Base-by-base conservation (phyloP, 2,113 vertebrate species). In the Seriola rivoliana region DNA sequence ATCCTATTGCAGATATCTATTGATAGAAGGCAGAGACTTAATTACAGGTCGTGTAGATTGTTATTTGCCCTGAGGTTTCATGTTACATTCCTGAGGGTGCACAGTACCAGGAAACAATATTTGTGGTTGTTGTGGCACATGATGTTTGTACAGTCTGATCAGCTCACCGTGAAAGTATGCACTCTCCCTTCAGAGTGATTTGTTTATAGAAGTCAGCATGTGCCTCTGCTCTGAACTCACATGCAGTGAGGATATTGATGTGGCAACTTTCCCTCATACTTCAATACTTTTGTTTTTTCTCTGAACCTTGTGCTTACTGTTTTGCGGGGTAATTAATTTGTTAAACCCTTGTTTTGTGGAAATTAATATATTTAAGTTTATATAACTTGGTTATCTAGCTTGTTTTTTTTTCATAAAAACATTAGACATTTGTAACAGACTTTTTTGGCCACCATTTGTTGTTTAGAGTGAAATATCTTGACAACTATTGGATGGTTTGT, bases 61-160 rank as follows among this genome's bases (percentile, higher is more conserved):
- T 42, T 34, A 23, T 72, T 52, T 67, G 38, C n/a, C 71, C 4
- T 64, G 23, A 34, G 59, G 71, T 60, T 48, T 84, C 71, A 63
- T 48, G 70, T 73, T 75, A 74, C 74, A 69, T 86, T 81, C 55
- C 64, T 10, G 6, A 14, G 0, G 16, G 29, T 36, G 34, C 36
- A 29, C 14, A 25, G 29, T 71, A 46, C 64, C 42, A 13, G 67
- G 64, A 64, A 71, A 71, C 32, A 2, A 21, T 36, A 21, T 8
- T 38, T 2, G 5, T 67, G 19, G 70, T 21, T 72, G 17, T 2
- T 66, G 68, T 80, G 54, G 54, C 72, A 73, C 25, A 74, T 12
- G 13, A 54, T 70, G 62, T 82, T 57, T 87, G 65, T 82, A 78
- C 59, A 78, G 34, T 48, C n/a, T 82, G 46, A 64, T 62, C 25